These are phyloP conservation scores for Dicycla oo DNA, from an alignment of 2,888 invertebrate species.

Conservation along the genomic window DNA sequence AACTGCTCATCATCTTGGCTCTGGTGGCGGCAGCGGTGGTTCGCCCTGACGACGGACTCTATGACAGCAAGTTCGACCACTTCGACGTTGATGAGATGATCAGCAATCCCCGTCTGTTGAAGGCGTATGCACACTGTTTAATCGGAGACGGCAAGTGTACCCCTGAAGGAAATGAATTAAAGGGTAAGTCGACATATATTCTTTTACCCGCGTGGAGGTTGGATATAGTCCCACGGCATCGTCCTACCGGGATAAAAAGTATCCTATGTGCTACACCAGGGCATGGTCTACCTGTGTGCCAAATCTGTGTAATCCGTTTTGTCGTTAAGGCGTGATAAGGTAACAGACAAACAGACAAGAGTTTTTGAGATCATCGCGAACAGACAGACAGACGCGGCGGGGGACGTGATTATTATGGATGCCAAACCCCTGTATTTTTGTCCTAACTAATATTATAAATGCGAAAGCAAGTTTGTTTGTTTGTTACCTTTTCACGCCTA, in stretches of 20 bases:
- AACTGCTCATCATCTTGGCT: slow-evolving; percentile 47
- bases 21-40: slow-evolving; percentile 43
- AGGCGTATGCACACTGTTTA: slow-evolving; percentile 44
- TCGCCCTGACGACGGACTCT: slow-evolving; percentile 32
- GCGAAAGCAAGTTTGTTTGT: no score
- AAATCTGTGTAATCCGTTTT: no score
- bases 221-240: not conserved
- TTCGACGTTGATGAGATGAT: slow-evolving; percentile 38
- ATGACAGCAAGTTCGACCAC: slow-evolving; percentile 47
- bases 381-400: no score
- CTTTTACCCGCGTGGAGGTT: not conserved
- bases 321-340: no score
- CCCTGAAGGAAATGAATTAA: slow-evolving; percentile 50
- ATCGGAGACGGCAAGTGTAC: slow-evolving; percentile 50
- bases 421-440: no score
- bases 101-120: slow-evolving; percentile 23
- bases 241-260: not conserved
- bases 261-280: no score
- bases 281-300: no score
- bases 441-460: no score
- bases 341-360: no score
- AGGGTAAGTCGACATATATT: slow-evolving; percentile 37
- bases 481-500: no score
- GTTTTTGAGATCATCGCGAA: no score
- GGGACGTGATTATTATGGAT: no score